Conservation (phyloP, 2,113 vertebrate species). For the Chamaea fasciata region DNA sequence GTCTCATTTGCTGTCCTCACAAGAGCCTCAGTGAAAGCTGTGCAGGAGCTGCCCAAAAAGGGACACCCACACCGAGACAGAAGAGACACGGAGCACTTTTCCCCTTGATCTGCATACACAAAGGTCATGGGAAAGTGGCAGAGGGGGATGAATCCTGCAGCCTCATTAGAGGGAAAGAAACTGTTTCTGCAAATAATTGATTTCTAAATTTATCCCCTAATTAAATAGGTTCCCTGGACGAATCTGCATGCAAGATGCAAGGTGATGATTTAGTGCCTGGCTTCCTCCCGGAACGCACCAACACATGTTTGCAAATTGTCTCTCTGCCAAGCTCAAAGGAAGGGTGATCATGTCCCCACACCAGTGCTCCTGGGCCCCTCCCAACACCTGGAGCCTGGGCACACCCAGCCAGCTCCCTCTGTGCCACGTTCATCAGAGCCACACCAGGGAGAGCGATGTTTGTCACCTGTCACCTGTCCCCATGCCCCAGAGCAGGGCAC, state of each 20-base stretch:
- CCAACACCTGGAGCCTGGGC: background rate
- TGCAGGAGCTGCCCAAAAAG: background rate
- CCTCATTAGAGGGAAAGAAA: conserved; percentile 61
- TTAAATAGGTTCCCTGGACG: conserved; percentile 63
- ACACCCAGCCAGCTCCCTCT: background rate
- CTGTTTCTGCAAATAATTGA: conserved; percentile 68
- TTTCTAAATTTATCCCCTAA: conserved; percentile 72
- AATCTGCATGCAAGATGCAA: conserved; percentile 56
- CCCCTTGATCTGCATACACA: conserved; percentile 4
- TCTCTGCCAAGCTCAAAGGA: background rate
- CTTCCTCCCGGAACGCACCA: conserved; percentile 7
- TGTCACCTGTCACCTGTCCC: background rate
- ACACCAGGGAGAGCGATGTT: accelerated
- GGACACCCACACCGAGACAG: background rate
- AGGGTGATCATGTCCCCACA: background rate
- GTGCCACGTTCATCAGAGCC: background rate
- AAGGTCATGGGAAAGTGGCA: conserved; percentile 17
- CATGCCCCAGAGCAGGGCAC: background rate
- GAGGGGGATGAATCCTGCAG: conserved; percentile 20
- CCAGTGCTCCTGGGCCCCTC: background rate
- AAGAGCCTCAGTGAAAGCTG: background rate
- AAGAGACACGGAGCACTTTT: background rate
- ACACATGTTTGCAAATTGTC: conserved; percentile 48
- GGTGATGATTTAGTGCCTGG: conserved; percentile 56
- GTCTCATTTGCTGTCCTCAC: background rate